These are phyloP conservation scores for Ganaspis sp. DNA, from an alignment of 1,140 invertebrate genomes.

Conservation along the genomic window DNA sequence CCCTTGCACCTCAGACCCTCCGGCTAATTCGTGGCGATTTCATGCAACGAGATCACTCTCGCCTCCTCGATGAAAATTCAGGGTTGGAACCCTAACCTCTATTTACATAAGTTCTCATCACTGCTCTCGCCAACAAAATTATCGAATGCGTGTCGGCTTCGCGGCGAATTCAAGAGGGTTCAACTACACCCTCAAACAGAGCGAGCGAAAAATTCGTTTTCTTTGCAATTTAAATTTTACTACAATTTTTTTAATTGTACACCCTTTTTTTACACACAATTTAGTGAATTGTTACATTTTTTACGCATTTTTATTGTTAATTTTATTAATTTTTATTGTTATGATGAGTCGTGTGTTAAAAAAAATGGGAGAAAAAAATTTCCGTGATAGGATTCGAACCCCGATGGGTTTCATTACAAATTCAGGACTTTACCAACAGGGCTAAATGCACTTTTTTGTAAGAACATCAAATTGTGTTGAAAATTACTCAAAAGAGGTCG, in stretches of 20 bases:
- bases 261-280: too few relatives aligned
- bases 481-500: too few relatives aligned
- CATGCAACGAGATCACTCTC: constrained; percentile 34
- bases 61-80: constrained; percentile 1
- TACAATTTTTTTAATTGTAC: too few relatives aligned
- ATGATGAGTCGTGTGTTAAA: background rate
- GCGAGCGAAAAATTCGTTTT: too few relatives aligned
- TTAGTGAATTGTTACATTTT: too few relatives aligned
- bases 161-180: background rate
- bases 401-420: too few relatives aligned
- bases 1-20: constrained; percentile 31
- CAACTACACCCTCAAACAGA: background rate
- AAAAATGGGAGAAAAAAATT: background rate
- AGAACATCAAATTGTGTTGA: too few relatives aligned
- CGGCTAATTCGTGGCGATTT: constrained; percentile 65
- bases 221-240: too few relatives aligned
- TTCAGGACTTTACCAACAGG: background rate
- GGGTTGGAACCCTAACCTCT: constrained; percentile 19
- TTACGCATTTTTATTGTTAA: too few relatives aligned
- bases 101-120: constrained; percentile 29
- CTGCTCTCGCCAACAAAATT: background rate
- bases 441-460: background rate
- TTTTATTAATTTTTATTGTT: too few relatives aligned
- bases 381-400: background rate
- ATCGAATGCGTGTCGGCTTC: background rate